Evolutionary conservation across 2,888 invertebrate genomes (phyloP).

Genomic region (Phasia obesa): DNA sequence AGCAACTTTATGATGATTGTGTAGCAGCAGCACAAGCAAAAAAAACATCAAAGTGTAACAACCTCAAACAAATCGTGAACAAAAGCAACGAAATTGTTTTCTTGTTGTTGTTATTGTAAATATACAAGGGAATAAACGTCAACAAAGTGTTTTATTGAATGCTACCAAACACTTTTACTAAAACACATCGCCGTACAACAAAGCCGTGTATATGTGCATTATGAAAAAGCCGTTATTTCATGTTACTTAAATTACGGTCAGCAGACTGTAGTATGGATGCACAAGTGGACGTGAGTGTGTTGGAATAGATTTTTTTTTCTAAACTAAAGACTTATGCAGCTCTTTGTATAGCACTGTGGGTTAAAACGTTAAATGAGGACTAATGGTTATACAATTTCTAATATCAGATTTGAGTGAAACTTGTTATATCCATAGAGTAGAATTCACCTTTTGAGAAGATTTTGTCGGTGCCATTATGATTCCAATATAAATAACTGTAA

Average conservation of each 20-base stretch:
- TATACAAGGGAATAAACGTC: conserved; percentile 44
- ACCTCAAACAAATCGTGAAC: conserved; percentile 27
- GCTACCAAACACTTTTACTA: conserved; percentile 21
- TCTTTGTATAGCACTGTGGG: background rate
- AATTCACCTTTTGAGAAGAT: no score
- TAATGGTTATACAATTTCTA: no score
- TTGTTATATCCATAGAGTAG: no score
- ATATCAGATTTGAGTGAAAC: no score
- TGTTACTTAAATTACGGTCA: background rate
- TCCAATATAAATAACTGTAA: no score
- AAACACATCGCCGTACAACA: background rate
- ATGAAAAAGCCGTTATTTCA: background rate
- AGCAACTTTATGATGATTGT: conserved; percentile 36
- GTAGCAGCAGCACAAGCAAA: background rate
- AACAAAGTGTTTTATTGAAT: conserved; percentile 49
- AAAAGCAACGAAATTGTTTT: conserved; percentile 1
- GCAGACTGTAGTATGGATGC: background rate
- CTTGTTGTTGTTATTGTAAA: conserved; percentile 1
- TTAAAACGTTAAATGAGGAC: no score
- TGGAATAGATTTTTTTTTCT: background rate
- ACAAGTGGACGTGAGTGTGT: background rate
- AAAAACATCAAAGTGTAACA: conserved; percentile 19
- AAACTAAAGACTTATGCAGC: background rate
- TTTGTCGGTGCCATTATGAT: no score
- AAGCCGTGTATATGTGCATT: background rate